Percentiles rank a stretch among this genome's conserved stretches.
Conservation (phyloP, 2,797 vertebrate species). For the Crenuchus spilurus region DNA sequence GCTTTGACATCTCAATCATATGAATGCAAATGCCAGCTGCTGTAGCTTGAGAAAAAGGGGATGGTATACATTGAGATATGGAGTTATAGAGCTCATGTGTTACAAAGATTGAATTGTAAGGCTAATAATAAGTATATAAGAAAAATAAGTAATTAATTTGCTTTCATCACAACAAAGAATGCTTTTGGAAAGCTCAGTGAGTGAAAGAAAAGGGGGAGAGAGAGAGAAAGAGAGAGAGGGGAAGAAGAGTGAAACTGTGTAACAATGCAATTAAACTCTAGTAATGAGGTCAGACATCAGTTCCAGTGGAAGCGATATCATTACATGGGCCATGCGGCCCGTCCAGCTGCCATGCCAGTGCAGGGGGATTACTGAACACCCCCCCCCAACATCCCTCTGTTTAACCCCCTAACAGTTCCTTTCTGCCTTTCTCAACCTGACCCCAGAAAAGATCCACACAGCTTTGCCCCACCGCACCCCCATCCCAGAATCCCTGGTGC, state of each 20-base stretch:
- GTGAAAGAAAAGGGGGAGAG: constrained; percentile 79
- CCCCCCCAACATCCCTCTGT: constrained; percentile 64
- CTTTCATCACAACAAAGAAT: constrained; percentile 74
- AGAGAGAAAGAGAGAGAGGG: constrained; percentile 87
- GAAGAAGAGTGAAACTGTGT: constrained; percentile 94
- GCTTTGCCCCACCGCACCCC: constrained; percentile 64
- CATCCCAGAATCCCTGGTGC: constrained; percentile 62
- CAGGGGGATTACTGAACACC: constrained; percentile 78
- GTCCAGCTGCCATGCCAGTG: constrained; percentile 85
- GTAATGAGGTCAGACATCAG: constrained; percentile 99
- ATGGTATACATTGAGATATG: not conserved
- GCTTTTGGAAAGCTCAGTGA: constrained; percentile 89
- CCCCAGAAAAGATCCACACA: constrained; percentile 66
- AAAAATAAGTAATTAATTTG: constrained; percentile 86
- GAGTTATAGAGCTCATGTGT: constrained; percentile 3
- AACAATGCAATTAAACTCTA: constrained; percentile 99
- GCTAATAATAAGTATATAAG: constrained; percentile 60
- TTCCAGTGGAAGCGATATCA: constrained; percentile 97
- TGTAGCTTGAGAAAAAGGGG: not conserved
- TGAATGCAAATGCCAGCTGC: constrained; percentile 1
- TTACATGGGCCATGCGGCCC: constrained; percentile 88
- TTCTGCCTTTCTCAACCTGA: constrained; percentile 70
- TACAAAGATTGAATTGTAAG: constrained; percentile 38
- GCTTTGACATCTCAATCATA: constrained; percentile 10
- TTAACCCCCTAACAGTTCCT: constrained; percentile 69